These are phyloP conservation scores for Microplitis manilae DNA, from an alignment of 2,888 invertebrate genomes.

Conservation along the genomic window DNA sequence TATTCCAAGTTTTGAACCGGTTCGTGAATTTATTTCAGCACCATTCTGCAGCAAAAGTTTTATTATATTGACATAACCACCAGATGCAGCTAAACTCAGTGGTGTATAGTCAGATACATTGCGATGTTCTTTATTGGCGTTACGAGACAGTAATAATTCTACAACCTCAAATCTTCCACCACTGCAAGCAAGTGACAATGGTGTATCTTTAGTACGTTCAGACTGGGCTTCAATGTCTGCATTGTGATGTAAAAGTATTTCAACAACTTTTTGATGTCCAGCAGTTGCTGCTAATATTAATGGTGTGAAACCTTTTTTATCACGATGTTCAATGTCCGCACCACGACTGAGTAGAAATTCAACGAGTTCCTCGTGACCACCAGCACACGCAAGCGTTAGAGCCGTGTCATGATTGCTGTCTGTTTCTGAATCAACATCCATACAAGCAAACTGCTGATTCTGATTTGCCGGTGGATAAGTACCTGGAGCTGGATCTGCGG, in stretches of 20 bases:
- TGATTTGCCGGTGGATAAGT: constrained; percentile 54
- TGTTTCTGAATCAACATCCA: constrained; percentile 98
- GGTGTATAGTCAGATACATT: constrained; percentile 99
- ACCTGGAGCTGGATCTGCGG: constrained; percentile 29
- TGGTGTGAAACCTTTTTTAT: constrained; percentile 99
- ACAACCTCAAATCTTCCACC: constrained; percentile 98
- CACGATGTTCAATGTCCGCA: constrained; percentile 96
- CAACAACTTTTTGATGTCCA: constrained; percentile 93
- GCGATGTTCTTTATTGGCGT: constrained; percentile 97
- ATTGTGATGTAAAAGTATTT: constrained; percentile 91
- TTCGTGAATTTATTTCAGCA: constrained; percentile 98
- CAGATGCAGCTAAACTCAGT: constrained; percentile 97
- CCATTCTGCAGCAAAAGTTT: constrained; percentile 92
- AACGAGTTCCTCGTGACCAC: constrained; percentile 96
- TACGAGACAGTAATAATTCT: constrained; percentile 88
- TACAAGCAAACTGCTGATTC: constrained; percentile 78
- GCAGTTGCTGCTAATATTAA: constrained; percentile 97
- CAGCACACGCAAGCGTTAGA: constrained; percentile 96
- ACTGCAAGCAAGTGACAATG: constrained; percentile 96
- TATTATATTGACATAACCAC: constrained; percentile 98
- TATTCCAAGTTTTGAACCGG: constrained; percentile 97
- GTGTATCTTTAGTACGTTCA: constrained; percentile 98
- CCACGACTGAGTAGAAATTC: constrained; percentile 92
- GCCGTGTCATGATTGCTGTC: constrained; percentile 99
- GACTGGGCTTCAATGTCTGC: constrained; percentile 99